Base-by-base conservation (phyloP, 2,888 invertebrate species). In the Hirtodrosophila duncani region DNA sequence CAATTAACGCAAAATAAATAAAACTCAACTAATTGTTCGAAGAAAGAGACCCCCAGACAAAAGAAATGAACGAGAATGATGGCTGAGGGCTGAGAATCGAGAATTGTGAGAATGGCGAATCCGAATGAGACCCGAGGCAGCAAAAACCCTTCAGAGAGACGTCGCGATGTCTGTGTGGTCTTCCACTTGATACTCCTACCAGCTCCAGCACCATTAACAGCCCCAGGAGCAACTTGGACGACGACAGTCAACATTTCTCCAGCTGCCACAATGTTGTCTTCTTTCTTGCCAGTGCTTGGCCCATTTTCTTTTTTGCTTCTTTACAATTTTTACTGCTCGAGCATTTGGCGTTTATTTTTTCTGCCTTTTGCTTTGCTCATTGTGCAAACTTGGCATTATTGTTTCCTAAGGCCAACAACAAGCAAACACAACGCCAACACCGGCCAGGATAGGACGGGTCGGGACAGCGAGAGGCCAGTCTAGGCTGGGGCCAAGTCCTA, bases 1-100 rank as follows among this genome's bases (percentile, higher is more conserved):
- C 80, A 83, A 82, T 82, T 83, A 83, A 82, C 81, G 72, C 72
- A 70, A 77, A 80, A 71, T 83, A 81, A 78, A 82, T 77, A 83
- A 82, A 80, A 82, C 79, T 70, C 78, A 67, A 74, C 78, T 80
- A 82, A 83, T 83, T 83, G 83, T 81, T 81, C 62, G 62, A 65
- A 72, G 60, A 62, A 64, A 57, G 18, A 41, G 33, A 44, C 53
- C 53, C 68, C 17, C 51, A 48, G 43, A 71, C 72, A 77, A 79
- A 56, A 70, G 67, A 61, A 67, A 67, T 57, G 53, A 36, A 55
- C 36, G 50, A 56, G 61, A 60, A 61, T 70, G 65, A 63, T 18
- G 11, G 2, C 18, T 2, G 30, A 17, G 9, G 14, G 13, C 10
- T 10, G 10, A 27, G 13, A 27, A 10, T 8, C 10, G 21, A 20